Conservation (phyloP, 2,888 invertebrate species). For the Campopleginae sp. region DNA sequence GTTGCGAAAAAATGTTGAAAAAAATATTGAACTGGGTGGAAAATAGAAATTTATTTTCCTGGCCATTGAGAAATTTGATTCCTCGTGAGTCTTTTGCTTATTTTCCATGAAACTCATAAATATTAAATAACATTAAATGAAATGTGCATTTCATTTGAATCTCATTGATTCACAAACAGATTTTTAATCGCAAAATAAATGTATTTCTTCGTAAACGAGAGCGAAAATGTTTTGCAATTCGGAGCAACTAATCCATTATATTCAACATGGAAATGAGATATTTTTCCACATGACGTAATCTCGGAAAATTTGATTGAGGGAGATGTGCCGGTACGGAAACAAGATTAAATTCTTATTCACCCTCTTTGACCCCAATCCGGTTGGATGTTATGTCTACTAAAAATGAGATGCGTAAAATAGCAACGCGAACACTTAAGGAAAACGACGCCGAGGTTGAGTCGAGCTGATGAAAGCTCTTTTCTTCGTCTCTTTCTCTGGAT, state of each 20-base stretch:
- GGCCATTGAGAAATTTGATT: too few relatives aligned
- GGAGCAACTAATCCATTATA: background rate
- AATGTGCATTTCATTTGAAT: background rate
- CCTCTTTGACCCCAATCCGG: conserved; percentile 48
- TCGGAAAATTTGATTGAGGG: background rate
- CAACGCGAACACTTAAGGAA: conserved; percentile 49
- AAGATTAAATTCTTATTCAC: background rate
- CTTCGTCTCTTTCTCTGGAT: conserved; percentile 12
- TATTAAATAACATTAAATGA: too few relatives aligned
- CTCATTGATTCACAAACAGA: background rate
- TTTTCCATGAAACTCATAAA: too few relatives aligned
- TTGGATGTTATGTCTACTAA: conserved; percentile 10
- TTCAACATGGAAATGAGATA: background rate
- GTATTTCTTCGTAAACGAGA: background rate
- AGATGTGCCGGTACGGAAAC: background rate
- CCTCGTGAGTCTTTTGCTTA: too few relatives aligned
- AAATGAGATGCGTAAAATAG: conserved; percentile 50
- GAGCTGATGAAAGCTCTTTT: conserved; percentile 53
- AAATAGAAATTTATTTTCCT: background rate
- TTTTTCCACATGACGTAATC: background rate
- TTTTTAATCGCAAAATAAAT: background rate
- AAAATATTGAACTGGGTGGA: background rate
- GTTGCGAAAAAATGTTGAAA: background rate
- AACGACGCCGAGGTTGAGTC: conserved; percentile 49
- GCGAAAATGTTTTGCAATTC: background rate